Percentiles rank a stretch among this genome's conserved stretches.
Evolutionary conservation across 2,113 vertebrate genomes (phyloP).

Genomic region (Clinocottus analis): DNA sequence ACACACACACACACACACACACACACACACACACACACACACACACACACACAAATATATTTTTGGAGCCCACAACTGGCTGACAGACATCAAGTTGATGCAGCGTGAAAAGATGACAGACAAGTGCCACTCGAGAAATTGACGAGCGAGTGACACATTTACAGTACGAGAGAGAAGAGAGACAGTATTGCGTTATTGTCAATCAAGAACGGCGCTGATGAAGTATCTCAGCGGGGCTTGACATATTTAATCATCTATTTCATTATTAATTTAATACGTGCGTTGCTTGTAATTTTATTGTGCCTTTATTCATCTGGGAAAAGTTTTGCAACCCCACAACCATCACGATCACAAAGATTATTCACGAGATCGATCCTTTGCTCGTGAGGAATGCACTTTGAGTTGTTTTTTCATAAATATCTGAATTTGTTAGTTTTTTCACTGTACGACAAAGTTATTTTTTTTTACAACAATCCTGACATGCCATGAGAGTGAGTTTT

Average conservation of each 20-base stretch:
- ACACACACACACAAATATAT: not conserved
- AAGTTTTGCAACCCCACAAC: not conserved
- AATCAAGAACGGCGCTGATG: constrained; percentile 25
- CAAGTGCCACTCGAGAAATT: constrained; percentile 52
- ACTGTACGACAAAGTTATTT: not conserved
- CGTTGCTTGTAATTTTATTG: not conserved
- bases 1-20: constrained; percentile 1
- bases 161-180: constrained; percentile 35
- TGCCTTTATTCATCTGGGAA: not conserved
- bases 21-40: constrained; percentile 5
- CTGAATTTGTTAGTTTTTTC: not conserved
- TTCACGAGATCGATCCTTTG: not conserved
- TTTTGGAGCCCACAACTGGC: constrained; percentile 23
- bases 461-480: not conserved
- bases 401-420: not conserved
- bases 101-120: constrained; percentile 52
- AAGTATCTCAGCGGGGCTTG: constrained; percentile 8
- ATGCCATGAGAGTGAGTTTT: not conserved
- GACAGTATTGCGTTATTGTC: constrained; percentile 21
- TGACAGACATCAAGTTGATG: constrained; percentile 58
- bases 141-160: constrained; percentile 59
- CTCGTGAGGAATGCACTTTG: not conserved
- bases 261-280: constrained; percentile 6
- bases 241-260: constrained; percentile 23
- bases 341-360: not conserved